These are phyloP conservation scores for Pycnonotus jocosus DNA, from an alignment of 2,113 vertebrate genomes.

Conservation along the genomic window DNA sequence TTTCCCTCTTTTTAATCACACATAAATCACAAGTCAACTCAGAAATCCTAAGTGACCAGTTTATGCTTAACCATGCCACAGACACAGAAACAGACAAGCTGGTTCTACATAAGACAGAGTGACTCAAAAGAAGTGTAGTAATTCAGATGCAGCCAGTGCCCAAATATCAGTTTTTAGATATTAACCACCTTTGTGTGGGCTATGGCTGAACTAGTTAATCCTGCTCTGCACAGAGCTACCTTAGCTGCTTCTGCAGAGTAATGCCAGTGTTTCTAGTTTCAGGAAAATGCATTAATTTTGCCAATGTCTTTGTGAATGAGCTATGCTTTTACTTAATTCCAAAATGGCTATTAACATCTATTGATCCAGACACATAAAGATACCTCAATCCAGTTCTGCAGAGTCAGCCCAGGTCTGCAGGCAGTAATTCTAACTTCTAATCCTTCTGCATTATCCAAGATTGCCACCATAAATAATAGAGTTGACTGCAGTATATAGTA, in stretches of 20 bases:
- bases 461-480: background rate
- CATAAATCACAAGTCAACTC: background rate
- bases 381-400: background rate
- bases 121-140: background rate
- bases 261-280: background rate
- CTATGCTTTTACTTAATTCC: background rate
- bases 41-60: background rate
- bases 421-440: background rate
- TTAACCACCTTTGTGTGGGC: rapidly evolving
- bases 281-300: background rate
- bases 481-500: background rate
- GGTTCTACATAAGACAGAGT: background rate
- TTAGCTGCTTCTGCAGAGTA: background rate
- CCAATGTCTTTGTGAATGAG: background rate
- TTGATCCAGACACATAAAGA: background rate
- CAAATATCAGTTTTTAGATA: background rate
- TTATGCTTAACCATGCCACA: background rate
- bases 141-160: background rate
- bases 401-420: background rate
- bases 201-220: background rate
- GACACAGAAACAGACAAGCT: background rate
- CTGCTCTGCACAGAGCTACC: background rate
- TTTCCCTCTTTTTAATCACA: background rate
- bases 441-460: background rate
- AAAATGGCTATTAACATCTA: constrained; percentile 13